Conservation (phyloP, 64 coral and sea anemone species). For the Hydrozoanthus tunicans region DNA sequence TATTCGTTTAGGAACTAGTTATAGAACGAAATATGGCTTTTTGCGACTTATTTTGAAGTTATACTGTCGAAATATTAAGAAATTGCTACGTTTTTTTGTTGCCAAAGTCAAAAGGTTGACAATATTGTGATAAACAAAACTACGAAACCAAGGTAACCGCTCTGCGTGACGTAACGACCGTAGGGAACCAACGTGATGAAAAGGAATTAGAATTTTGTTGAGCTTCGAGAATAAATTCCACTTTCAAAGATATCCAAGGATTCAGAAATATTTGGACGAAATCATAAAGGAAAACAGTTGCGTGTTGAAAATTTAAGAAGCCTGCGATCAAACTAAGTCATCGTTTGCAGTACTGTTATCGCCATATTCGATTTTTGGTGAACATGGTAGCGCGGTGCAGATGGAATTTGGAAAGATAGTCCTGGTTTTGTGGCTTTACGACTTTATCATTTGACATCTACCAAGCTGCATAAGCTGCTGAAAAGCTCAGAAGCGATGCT, state of each 20-base stretch:
- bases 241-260: background rate
- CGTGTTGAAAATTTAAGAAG: background rate
- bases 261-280: background rate
- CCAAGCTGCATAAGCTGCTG: conserved; percentile 9
- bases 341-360: background rate
- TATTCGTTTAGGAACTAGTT: background rate
- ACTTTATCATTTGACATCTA: conserved; percentile 2
- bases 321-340: background rate
- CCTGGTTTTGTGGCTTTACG: background rate
- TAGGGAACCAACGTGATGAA: conserved; percentile 69
- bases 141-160: conserved; percentile 55
- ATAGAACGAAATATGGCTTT: too few relatives aligned
- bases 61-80: background rate
- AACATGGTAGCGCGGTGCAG: conserved; percentile 61
- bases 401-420: conserved; percentile 71
- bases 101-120: conserved; percentile 39
- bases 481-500: conserved; percentile 21
- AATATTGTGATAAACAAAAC: conserved; percentile 58
- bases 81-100: background rate
- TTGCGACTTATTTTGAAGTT: background rate
- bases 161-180: conserved; percentile 85
- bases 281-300: background rate
- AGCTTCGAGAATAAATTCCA: conserved; percentile 6
- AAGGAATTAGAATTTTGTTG: conserved; percentile 31
- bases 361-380: conserved; percentile 22